Evolutionary conservation across 2,888 invertebrate genomes (phyloP).

Genomic region (Stegophylla sp.): DNA sequence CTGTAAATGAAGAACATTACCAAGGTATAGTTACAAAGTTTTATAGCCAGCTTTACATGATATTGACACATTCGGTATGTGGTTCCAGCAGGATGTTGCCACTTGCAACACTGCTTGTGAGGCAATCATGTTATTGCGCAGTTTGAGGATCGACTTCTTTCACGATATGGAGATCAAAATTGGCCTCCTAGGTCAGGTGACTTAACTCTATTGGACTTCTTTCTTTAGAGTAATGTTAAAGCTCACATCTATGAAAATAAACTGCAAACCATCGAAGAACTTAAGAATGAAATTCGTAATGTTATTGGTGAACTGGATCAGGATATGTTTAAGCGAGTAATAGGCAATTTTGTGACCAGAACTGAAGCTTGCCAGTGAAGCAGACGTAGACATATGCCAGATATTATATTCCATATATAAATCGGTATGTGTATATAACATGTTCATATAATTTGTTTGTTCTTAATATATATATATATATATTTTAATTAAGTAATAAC

Average conservation of each 20-base stretch:
- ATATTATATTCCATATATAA: not conserved
- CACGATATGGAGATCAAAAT: not conserved
- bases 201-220: constrained; percentile 38
- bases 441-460: not conserved
- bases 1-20: constrained; percentile 62
- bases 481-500: not conserved
- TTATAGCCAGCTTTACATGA: constrained; percentile 62
- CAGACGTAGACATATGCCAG: not conserved
- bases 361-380: not conserved
- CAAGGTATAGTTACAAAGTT: constrained; percentile 63
- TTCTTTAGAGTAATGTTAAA: constrained; percentile 43
- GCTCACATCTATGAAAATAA: constrained; percentile 12
- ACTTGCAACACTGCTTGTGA: too few species aligned
- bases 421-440: too few species aligned
- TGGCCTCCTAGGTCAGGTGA: constrained; percentile 45
- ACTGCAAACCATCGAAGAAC: not conserved
- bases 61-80: constrained; percentile 27
- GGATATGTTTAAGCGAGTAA: not conserved
- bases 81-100: not conserved
- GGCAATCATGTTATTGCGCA: not conserved
- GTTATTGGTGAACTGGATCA: not conserved
- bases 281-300: not conserved
- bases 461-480: not conserved
- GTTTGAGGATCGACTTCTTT: constrained; percentile 6
- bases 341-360: not conserved